phyloP scores from a whole-genome alignment of 2,113 vertebrate genomes.

The Nyctereutes procyonoides region DNA sequence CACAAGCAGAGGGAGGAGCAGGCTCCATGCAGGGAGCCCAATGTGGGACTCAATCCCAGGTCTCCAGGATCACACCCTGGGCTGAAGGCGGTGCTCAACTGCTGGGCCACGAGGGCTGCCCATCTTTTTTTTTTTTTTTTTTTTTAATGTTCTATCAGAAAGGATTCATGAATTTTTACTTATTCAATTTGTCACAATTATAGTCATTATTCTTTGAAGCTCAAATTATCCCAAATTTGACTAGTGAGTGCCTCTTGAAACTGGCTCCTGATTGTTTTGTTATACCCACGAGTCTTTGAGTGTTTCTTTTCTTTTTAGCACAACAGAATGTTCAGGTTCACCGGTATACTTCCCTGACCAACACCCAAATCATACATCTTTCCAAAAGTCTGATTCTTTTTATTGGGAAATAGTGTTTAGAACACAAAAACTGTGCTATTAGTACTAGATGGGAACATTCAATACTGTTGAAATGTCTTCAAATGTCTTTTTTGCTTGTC shows the following conservation, averaged over 20 bases:
- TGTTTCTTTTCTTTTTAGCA: not conserved
- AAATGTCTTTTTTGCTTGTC: not conserved
- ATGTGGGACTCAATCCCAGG: too few species aligned
- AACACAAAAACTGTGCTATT: not conserved
- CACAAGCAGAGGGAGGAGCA: too few species aligned
- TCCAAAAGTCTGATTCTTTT: not conserved
- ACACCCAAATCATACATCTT: not conserved
- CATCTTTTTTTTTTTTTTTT: not conserved
- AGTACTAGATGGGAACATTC: not conserved
- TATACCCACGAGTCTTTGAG: not conserved
- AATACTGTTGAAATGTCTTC: not conserved
- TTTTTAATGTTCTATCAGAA: not conserved
- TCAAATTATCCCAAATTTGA: not conserved
- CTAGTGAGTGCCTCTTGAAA: not conserved
- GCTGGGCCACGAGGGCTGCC: too few species aligned
- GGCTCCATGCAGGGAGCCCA: too few species aligned
- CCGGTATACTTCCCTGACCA: not conserved
- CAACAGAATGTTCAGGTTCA: not conserved
- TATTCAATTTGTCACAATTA: not conserved
- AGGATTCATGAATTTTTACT: not conserved
- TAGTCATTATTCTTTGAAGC: not conserved
- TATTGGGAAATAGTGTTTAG: not conserved
- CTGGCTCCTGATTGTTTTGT: not conserved
- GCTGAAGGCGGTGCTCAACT: too few species aligned
- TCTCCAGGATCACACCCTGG: too few species aligned